Conservation (phyloP, 2,888 invertebrate species). For the Craniophora ligustri region DNA sequence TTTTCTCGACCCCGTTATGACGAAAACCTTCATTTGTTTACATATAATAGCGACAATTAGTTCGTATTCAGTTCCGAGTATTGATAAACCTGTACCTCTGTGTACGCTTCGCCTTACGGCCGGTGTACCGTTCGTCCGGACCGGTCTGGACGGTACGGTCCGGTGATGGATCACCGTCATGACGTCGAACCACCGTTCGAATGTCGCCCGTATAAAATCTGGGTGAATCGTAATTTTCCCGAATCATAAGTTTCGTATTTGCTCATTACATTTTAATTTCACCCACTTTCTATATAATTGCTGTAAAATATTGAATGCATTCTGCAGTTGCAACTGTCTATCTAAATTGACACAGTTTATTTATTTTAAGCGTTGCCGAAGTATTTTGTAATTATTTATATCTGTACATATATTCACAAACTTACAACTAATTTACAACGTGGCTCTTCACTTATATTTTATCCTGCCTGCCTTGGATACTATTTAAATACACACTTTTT, state of each 20-base stretch:
- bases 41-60: not conserved
- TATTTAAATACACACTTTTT: too few relatives aligned
- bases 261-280: not conserved
- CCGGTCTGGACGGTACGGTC: constrained; percentile 56
- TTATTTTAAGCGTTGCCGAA: too few relatives aligned
- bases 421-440: too few relatives aligned
- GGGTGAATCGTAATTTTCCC: constrained; percentile 38
- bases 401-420: too few relatives aligned
- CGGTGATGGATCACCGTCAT: constrained; percentile 55
- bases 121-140: constrained; percentile 46
- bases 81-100: not conserved
- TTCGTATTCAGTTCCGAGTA: constrained; percentile 25
- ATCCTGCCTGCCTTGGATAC: too few relatives aligned
- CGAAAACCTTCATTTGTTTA: not conserved
- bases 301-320: not conserved
- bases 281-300: not conserved
- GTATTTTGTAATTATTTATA: too few relatives aligned
- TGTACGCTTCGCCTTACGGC: constrained; percentile 40
- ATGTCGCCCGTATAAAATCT: constrained; percentile 36
- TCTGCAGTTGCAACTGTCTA: not conserved
- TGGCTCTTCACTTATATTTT: too few relatives aligned
- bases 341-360: too few relatives aligned
- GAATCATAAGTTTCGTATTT: constrained; percentile 26
- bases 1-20: constrained; percentile 7
- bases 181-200: constrained; percentile 47